A percentile compares a stretch with the other conserved stretches of the same genome.
phyloP scores from a whole-genome alignment of 2,888 invertebrate genomes.

The Steinernema carpocapsae region DNA sequence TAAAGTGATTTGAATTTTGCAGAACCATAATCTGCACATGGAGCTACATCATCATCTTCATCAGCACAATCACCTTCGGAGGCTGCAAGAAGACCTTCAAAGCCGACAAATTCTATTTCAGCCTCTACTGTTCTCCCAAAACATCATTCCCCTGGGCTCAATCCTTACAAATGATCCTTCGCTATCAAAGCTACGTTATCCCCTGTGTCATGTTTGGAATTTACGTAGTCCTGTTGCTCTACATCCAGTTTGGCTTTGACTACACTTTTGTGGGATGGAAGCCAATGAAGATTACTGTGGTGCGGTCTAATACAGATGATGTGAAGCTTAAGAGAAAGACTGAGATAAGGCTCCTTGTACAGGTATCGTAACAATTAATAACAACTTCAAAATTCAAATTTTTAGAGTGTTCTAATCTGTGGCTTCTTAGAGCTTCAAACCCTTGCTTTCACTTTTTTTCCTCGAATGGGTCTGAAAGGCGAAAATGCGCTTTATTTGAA shows the following conservation, averaged over 20 bases:
- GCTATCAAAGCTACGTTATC: slow-evolving; percentile 27
- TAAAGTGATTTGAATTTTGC: no score
- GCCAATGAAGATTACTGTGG: neutral
- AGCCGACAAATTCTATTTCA: slow-evolving; percentile 1
- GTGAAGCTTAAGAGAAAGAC: neutral
- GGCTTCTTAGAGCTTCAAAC: slow-evolving; percentile 30
- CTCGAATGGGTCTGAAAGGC: neutral
- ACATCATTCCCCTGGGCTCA: neutral
- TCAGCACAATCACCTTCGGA: neutral
- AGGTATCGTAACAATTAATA: neutral
- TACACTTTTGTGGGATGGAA: neutral
- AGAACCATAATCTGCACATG: slow-evolving; percentile 6
- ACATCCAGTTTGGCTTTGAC: slow-evolving; percentile 18
- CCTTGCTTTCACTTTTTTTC: slow-evolving; percentile 23
- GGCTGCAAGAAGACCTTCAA: slow-evolving; percentile 31
- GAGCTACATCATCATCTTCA: slow-evolving; percentile 5
- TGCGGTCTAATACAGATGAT: neutral
- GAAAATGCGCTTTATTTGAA: slow-evolving; percentile 15
- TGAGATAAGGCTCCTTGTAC: neutral
- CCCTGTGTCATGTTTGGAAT: slow-evolving; percentile 12
- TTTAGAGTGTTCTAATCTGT: slow-evolving; percentile 26
- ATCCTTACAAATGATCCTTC: neutral
- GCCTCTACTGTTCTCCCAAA: neutral
- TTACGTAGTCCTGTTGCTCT: neutral
- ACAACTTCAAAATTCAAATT: neutral